Evolutionary conservation across 2,888 invertebrate genomes (phyloP).

Genomic region (Tigriopus californicus): DNA sequence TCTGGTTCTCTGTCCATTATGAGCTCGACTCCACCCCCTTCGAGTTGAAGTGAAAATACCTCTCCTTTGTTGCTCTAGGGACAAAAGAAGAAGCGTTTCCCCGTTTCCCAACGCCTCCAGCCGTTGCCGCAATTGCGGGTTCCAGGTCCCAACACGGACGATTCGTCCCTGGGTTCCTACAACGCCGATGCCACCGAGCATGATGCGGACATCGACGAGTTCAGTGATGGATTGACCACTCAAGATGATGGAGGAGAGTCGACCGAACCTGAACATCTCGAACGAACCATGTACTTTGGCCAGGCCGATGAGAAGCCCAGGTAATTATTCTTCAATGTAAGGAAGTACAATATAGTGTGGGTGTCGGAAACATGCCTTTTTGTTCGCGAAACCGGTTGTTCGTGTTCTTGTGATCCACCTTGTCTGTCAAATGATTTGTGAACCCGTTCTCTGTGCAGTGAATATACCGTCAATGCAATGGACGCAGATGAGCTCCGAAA

Average conservation of each 20-base stretch:
- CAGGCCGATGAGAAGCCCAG: conserved; percentile 40
- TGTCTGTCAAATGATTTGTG: background rate
- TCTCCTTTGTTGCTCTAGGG: too few species aligned
- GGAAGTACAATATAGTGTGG: too few species aligned
- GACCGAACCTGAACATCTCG: conserved; percentile 47
- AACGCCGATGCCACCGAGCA: conserved; percentile 42
- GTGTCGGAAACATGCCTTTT: too few species aligned
- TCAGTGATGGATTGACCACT: conserved; percentile 35
- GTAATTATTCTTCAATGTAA: conserved; percentile 24
- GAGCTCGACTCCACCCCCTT: background rate
- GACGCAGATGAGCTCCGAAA: conserved; percentile 62
- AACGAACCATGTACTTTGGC: conserved; percentile 50
- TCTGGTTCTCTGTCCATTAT: background rate
- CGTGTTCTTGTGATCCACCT: too few species aligned
- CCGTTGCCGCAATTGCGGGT: too few species aligned
- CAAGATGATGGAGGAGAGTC: conserved; percentile 39
- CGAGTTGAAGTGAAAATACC: too few species aligned
- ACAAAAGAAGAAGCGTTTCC: too few species aligned
- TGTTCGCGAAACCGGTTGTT: too few species aligned
- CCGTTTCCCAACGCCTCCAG: too few species aligned
- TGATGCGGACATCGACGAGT: conserved; percentile 67
- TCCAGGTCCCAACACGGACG: background rate
- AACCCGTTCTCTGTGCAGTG: conserved; percentile 24
- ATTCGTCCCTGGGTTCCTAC: background rate
- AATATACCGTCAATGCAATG: conserved; percentile 72